Conservation (phyloP, 2,797 vertebrate genomes). For the Emydoidea blandingii region DNA sequence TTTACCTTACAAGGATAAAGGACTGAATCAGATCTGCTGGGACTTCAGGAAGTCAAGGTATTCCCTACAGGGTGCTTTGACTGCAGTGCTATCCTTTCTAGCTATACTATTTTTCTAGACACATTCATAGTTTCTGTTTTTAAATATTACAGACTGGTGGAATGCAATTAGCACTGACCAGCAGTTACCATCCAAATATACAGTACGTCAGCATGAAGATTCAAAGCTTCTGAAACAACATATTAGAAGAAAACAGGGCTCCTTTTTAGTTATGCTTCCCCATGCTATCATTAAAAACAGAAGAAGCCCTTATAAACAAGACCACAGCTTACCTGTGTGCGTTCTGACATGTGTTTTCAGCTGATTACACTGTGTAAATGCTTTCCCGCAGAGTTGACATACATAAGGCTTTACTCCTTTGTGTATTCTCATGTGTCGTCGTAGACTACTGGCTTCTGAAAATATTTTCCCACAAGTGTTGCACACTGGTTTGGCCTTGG, state of each 20-base stretch:
- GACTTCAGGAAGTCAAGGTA: background rate
- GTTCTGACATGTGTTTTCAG: slow-evolving; percentile 97
- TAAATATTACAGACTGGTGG: background rate
- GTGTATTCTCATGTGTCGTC: slow-evolving; percentile 97
- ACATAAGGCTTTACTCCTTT: slow-evolving; percentile 95
- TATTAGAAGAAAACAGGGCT: background rate
- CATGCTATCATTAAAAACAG: background rate
- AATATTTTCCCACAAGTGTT: slow-evolving; percentile 93
- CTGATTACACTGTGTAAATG: slow-evolving; percentile 97
- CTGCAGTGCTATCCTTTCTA: background rate
- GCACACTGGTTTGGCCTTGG: slow-evolving; percentile 88
- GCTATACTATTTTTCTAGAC: background rate
- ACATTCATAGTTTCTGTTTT: background rate
- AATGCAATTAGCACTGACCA: background rate
- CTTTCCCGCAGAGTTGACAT: slow-evolving; percentile 96
- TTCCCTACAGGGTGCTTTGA: background rate
- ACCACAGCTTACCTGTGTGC: slow-evolving; percentile 91
- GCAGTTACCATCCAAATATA: rapidly evolving
- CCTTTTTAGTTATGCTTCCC: background rate
- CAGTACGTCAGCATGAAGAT: rapidly evolving
- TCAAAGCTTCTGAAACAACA: background rate
- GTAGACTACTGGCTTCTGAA: slow-evolving; percentile 95
- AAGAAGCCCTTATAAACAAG: background rate
- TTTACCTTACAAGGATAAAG: background rate
- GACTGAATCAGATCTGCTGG: background rate